Base-by-base conservation (phyloP, 2,888 invertebrate genomes). In the Axea sp. region DNA sequence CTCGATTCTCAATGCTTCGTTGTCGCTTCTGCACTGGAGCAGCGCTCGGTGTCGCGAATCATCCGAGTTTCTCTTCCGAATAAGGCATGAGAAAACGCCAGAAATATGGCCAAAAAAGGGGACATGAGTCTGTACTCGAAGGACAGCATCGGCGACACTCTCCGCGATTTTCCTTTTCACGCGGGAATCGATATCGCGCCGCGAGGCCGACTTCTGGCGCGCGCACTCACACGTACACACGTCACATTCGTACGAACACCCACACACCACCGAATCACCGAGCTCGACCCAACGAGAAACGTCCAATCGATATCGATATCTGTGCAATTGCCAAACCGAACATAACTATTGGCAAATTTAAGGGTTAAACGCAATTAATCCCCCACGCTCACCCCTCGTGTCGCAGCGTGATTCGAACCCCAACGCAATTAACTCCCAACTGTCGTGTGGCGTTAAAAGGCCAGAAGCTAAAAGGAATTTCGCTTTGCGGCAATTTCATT, bases 161-260 rank as follows among this genome's bases (percentile, higher is more conserved):
- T 49, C 62, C 57, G 71, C 62, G 62, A 60, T 71, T 75, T 73
- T 73, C 68, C 64, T 71, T 72, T 75, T 72, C 67, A 71, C 62
- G 67, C 75, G 75, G 53, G 43, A 68, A 65, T 68, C 73, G 69
- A 67, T 64, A 69, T 69, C 60, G 57, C n/a, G 47, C 59, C 67
- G 69, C 49, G 65, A 76, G 72, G 71, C 55, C 75, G 59, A 68
- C 67, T 72, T 68, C 72, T 72, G 68, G 65, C 69, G 65, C 65
- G 41, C 53, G 43, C 62, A 31, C 59, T 26, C 62, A 51, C 43
- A 43, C 55, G 30, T 15, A 43, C 17, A 28, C 45, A 28, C 35
- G 6, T n/a, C n/a, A n/a, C n/a, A n/a, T n/a, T n/a, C 24, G 7
- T 24, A 7, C 24, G 1, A 6, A 3, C 28, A 19, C n/a, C n/a